These are phyloP conservation scores for Encarsia formosa DNA, from an alignment of 2,888 invertebrate genomes.

Conservation along the genomic window DNA sequence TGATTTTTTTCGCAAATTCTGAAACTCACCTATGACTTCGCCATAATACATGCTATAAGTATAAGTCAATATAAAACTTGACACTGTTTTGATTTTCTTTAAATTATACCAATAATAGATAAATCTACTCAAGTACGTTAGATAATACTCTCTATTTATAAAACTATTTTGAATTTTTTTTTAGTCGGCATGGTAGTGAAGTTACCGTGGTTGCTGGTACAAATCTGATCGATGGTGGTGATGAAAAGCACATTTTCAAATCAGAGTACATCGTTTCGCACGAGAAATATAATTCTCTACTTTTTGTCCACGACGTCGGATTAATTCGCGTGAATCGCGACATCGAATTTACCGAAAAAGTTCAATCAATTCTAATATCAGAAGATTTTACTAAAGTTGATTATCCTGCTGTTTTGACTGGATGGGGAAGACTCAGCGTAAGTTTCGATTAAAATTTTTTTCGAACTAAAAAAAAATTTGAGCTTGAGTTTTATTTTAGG, in stretches of 20 bases:
- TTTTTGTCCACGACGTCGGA: background rate
- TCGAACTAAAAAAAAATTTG: background rate
- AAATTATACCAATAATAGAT: too few relatives aligned
- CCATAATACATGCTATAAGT: too few relatives aligned
- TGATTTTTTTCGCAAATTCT: too few relatives aligned
- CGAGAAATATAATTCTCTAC: background rate
- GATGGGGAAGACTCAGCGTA: conserved; percentile 6
- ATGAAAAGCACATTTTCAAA: background rate
- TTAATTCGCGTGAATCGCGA: background rate
- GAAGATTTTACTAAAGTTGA: background rate
- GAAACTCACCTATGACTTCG: too few relatives aligned
- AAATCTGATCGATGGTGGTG: background rate
- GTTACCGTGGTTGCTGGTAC: conserved; percentile 1
- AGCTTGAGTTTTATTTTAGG: too few relatives aligned
- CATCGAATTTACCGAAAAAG: conserved; percentile 6
- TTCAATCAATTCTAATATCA: conserved; percentile 1
- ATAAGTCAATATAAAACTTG: too few relatives aligned
- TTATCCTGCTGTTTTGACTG: background rate
- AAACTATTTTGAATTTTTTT: too few relatives aligned
- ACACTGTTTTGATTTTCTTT: too few relatives aligned
- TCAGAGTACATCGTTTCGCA: background rate
- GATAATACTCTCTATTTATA: too few relatives aligned
- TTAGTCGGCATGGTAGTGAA: background rate
- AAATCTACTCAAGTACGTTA: too few relatives aligned
- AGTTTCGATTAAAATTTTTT: background rate